Conservation (phyloP, 2,797 vertebrate species). For the Carduelis carduelis region DNA sequence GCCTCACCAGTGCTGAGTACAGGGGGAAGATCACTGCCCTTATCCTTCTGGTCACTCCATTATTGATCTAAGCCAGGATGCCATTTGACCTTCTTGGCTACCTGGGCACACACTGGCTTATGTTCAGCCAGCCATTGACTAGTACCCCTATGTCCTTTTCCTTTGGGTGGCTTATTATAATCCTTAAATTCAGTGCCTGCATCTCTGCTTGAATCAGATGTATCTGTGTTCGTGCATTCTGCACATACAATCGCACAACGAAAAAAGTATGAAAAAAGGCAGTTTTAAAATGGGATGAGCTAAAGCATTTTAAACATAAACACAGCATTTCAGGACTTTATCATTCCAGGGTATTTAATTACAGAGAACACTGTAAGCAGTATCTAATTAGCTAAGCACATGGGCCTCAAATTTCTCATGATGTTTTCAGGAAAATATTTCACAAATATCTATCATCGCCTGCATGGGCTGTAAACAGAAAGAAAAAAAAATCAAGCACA, state of each 20-base stretch:
- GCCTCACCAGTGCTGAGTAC: background rate
- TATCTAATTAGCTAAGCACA: slow-evolving; percentile 3
- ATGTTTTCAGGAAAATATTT: slow-evolving; percentile 15
- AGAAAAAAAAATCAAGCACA: background rate
- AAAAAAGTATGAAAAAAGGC: background rate
- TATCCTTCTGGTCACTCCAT: rapidly evolving
- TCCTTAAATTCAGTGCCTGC: background rate
- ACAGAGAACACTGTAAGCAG: background rate
- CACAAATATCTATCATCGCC: background rate
- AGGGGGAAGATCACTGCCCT: background rate
- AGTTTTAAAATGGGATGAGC: background rate
- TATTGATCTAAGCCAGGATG: background rate
- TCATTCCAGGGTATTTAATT: slow-evolving; percentile 16
- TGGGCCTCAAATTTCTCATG: background rate
- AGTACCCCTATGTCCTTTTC: background rate
- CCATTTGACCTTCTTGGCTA: background rate
- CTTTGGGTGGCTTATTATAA: background rate
- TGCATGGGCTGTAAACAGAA: background rate
- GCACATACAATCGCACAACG: background rate
- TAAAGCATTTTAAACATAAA: background rate
- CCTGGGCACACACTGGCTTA: background rate
- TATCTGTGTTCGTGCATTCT: background rate
- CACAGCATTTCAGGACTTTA: background rate
- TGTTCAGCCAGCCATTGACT: background rate
- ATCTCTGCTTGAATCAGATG: background rate